These are phyloP conservation scores for Oceanites oceanicus DNA, from an alignment of 2,113 vertebrate species.

Conservation along the genomic window DNA sequence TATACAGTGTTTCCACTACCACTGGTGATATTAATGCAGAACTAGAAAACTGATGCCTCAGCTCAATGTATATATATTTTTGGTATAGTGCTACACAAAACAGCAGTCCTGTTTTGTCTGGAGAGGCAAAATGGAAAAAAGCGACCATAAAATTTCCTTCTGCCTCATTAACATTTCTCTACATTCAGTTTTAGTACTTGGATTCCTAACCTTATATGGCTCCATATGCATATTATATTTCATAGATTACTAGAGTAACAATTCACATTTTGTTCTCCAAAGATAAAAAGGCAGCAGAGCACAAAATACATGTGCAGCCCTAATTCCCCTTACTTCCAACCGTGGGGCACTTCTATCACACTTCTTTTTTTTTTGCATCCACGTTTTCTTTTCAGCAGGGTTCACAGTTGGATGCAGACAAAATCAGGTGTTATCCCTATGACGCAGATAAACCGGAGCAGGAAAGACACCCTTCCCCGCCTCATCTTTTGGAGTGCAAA, in stretches of 20 bases:
- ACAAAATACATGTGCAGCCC: background rate
- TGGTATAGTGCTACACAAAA: background rate
- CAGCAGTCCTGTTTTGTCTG: background rate
- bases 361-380: background rate
- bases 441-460: background rate
- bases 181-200: background rate
- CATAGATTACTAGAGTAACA: background rate
- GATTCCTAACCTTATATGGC: background rate
- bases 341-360: background rate
- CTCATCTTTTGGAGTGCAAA: background rate
- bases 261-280: background rate
- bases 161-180: background rate
- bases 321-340: background rate
- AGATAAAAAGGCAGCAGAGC: background rate
- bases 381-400: background rate
- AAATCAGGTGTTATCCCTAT: background rate
- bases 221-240: background rate
- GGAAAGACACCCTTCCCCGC: conserved; percentile 25
- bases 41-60: background rate
- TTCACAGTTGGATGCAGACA: background rate
- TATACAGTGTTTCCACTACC: background rate
- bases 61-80: background rate
- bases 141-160: background rate
- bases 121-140: background rate
- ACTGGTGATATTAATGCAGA: background rate